Percentiles rank a stretch among this genome's conserved stretches.
Conservation (phyloP, 2,888 invertebrate genomes). For the Timandra comae region DNA sequence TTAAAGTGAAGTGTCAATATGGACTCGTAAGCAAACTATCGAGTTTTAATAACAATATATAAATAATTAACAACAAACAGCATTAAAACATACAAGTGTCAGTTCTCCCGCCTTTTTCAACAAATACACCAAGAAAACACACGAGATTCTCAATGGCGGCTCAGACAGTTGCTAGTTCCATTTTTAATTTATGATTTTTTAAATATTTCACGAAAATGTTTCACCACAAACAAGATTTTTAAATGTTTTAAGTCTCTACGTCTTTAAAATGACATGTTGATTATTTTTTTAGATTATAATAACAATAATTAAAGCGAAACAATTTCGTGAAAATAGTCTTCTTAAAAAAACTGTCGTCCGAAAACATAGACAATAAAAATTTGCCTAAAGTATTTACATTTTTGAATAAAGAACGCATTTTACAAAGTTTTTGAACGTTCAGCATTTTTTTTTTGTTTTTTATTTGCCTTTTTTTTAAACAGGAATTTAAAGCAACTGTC, state of each 20-base stretch:
- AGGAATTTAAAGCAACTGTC: slow-evolving; percentile 44
- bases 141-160: slow-evolving; percentile 10
- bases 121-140: slow-evolving; percentile 2
- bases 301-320: neutral
- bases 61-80: slow-evolving; percentile 33
- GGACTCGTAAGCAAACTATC: slow-evolving; percentile 66
- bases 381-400: slow-evolving; percentile 19
- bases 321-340: neutral
- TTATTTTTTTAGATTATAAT: too few species aligned
- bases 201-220: too few species aligned
- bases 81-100: slow-evolving; percentile 8
- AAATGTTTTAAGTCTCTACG: too few species aligned
- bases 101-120: neutral
- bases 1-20: slow-evolving; percentile 70
- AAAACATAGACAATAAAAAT: slow-evolving; percentile 26
- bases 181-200: slow-evolving; percentile 1
- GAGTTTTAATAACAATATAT: slow-evolving; percentile 43
- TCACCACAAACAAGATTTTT: too few species aligned
- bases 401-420: slow-evolving; percentile 6
- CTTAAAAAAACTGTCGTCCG: slow-evolving; percentile 1
- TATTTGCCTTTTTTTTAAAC: too few species aligned
- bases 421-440: slow-evolving; percentile 1
- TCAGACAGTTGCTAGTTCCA: slow-evolving; percentile 18
- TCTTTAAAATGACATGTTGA: too few species aligned
- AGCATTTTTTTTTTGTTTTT: slow-evolving; percentile 6